These are phyloP conservation scores for Myxocyprinus asiaticus DNA, from an alignment of 2,113 vertebrate genomes.

Conservation along the genomic window DNA sequence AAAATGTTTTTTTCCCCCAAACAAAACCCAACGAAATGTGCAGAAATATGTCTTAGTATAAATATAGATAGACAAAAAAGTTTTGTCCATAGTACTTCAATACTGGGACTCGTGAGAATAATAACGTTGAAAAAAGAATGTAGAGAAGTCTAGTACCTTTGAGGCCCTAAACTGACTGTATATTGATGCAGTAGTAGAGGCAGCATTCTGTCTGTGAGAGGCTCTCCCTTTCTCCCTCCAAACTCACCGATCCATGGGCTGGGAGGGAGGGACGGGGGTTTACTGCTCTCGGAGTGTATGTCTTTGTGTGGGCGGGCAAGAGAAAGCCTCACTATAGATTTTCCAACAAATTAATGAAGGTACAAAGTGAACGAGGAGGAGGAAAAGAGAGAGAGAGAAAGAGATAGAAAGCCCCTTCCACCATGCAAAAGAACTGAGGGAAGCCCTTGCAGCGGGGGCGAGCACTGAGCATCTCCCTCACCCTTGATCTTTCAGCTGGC, in stretches of 20 bases:
- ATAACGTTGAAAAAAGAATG: not conserved
- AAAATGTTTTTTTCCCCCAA: too few relatives aligned
- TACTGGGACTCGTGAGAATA: too few relatives aligned
- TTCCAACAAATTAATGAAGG: conserved; percentile 72
- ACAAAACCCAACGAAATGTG: too few relatives aligned
- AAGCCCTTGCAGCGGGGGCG: conserved; percentile 67
- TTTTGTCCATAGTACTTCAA: too few relatives aligned
- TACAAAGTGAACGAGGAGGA: conserved; percentile 61
- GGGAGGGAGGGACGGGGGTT: conserved; percentile 42
- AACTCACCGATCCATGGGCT: conserved; percentile 45
- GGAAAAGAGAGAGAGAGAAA: conserved; percentile 45
- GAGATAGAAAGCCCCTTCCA: conserved; percentile 41
- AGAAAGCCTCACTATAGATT: conserved; percentile 75
- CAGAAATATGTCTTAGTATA: too few relatives aligned
- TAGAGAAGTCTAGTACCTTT: conserved; percentile 33
- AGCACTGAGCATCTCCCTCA: conserved; percentile 55
- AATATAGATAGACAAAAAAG: too few relatives aligned
- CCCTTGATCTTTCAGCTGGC: conserved; percentile 57
- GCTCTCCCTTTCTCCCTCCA: conserved; percentile 41
- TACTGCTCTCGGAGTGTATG: conserved; percentile 49
- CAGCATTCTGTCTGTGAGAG: conserved; percentile 24
- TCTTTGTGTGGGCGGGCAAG: conserved; percentile 64
- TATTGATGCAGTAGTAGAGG: conserved; percentile 49
- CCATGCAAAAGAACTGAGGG: conserved; percentile 57
- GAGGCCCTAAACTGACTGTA: conserved; percentile 47